phyloP scores from a whole-genome alignment of 2,797 vertebrate species.

The Hippocampus kuda region DNA sequence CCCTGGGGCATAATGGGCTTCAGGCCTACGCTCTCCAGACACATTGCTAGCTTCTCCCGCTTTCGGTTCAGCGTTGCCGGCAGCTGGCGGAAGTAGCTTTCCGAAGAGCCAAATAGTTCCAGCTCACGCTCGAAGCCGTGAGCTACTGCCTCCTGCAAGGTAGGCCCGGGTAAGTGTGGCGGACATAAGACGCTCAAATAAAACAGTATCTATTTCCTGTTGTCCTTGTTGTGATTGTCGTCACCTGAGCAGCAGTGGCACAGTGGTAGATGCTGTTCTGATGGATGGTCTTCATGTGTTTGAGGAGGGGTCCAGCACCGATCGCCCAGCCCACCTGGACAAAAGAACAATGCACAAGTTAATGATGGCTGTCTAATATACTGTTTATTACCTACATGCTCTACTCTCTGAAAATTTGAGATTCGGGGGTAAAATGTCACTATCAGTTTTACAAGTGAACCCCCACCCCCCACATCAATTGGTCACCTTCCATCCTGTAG shows the following conservation, averaged over 20 bases:
- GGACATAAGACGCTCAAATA: neutral
- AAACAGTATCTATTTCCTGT: neutral
- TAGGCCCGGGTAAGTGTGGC: too few relatives aligned
- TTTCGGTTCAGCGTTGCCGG: conserved; percentile 64
- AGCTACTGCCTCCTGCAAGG: conserved; percentile 78
- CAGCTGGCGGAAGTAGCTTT: conserved; percentile 83
- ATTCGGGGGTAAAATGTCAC: neutral
- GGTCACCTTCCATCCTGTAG: conserved; percentile 90
- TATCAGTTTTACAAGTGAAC: neutral
- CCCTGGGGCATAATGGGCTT: conserved; percentile 80
- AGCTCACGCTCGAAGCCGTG: conserved; percentile 75
- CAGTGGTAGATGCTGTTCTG: conserved; percentile 85
- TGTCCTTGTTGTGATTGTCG: neutral
- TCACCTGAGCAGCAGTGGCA: conserved; percentile 84
- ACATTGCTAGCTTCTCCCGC: conserved; percentile 69
- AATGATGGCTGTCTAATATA: neutral
- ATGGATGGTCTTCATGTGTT: conserved; percentile 79
- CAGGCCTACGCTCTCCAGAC: conserved; percentile 73
- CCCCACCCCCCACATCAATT: neutral
- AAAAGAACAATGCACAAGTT: neutral
- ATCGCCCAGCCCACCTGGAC: conserved; percentile 88
- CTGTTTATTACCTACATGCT: too few relatives aligned
- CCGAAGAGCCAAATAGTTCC: conserved; percentile 64
- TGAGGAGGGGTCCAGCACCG: conserved; percentile 69
- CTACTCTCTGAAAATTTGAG: too few relatives aligned